Base-by-base conservation (phyloP, 2,797 vertebrate species). In the Columba guinea region DNA sequence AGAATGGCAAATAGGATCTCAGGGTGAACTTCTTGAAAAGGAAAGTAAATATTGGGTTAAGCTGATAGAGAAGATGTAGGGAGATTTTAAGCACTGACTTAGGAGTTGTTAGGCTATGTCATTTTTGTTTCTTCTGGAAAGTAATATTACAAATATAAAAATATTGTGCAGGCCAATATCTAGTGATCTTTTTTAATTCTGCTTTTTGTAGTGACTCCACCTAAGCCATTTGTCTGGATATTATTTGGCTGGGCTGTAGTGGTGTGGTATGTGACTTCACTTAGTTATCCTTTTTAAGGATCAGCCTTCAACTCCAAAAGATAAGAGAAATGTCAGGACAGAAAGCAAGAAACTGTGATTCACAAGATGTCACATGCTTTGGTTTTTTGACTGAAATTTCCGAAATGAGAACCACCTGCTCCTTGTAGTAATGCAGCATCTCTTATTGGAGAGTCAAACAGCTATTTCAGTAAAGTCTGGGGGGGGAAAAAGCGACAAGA, bases 351-450 rank as follows among this genome's bases (percentile, higher is more conserved):
- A 67, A 77, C 67, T 92, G 67, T 89, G 93, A 90, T 83, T 93
- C 90, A 79, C 86, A 92, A 90, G 39, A 84, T 85, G 84, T 95
- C 93, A 92, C 71, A 94, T 83, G 78, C 46, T 93, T 93, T 11
- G 30, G 48, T 82, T 89, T 94, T 70, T 93, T 92, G 75, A 92
- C 78, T 87, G 89, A 87, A 71, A 89, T 80, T 90, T 93, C 78
- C 94, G 81, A 94, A 93, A 95, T 44, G 4, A 94, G 90, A 96
- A 90, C 93, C 94, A 95, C 93, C 94, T 94, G 95, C 86, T 95
- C 59, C 74, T 76, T 63, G 63, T 92, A 90, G 78, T 92, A 90
- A 85, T 17, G 78, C 76, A 85, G 67, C 81, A 80, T 83, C 60
- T 89, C 87, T 70, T 79, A 56, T 16, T 94, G 89, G 87, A 83